Evolutionary conservation across 1,140 invertebrate genomes (phyloP).

Genomic region (Zaprionus inermis): DNA sequence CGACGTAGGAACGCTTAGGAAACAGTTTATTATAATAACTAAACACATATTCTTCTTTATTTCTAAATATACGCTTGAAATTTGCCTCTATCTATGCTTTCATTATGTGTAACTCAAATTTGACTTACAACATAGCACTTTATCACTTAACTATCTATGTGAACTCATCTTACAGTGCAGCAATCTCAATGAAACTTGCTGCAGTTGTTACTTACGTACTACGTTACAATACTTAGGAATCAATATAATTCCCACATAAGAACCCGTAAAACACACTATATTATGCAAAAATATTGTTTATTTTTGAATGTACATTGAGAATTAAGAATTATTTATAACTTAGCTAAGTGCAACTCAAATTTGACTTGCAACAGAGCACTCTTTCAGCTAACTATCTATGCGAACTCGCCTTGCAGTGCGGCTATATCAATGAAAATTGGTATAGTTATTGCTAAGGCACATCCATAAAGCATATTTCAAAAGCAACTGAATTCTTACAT

Average conservation of each 20-base stretch:
- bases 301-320: no score
- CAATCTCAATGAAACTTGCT: background rate
- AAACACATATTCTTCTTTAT: background rate
- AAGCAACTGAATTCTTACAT: background rate
- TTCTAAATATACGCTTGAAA: background rate
- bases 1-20: background rate
- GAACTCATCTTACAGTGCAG: background rate
- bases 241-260: background rate
- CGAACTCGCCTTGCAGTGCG: no score
- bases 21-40: background rate
- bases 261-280: background rate
- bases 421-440: no score
- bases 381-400: no score
- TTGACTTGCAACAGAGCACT: no score
- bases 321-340: no score
- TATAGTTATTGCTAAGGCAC: no score
- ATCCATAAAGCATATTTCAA: background rate
- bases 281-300: no score
- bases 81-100: background rate
- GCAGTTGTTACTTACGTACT: background rate
- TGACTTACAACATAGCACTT: background rate
- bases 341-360: no score
- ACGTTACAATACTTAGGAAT: background rate
- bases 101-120: background rate
- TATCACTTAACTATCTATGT: background rate